Conservation (phyloP, 2,888 invertebrate species). For the Campaea margaritaria region DNA sequence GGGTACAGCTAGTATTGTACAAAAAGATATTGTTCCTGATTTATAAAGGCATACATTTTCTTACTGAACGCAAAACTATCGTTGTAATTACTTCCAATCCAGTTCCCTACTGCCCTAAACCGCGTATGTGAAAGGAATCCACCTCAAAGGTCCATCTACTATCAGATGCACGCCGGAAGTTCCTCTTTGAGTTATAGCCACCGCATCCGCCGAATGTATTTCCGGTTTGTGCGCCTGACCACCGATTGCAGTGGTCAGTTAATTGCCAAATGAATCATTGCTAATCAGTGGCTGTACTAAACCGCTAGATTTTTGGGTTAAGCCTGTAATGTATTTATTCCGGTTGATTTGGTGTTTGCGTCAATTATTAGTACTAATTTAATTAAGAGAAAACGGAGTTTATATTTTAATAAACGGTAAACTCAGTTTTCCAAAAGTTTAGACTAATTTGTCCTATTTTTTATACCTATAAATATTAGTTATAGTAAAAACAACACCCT, state of each 20-base stretch:
- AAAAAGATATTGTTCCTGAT: too few species aligned
- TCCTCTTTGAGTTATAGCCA: slow-evolving; percentile 78
- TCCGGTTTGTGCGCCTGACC: slow-evolving; percentile 62
- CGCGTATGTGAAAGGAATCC: slow-evolving; percentile 25
- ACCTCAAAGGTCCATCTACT: slow-evolving; percentile 46
- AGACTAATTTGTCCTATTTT: too few species aligned
- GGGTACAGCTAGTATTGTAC: too few species aligned
- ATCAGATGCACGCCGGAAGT: slow-evolving; percentile 72
- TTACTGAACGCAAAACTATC: too few species aligned
- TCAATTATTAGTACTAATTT: too few species aligned
- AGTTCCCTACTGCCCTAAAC: not conserved
- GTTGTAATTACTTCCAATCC: too few species aligned
- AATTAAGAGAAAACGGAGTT: too few species aligned
- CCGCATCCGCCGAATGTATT: slow-evolving; percentile 77
- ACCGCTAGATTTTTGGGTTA: slow-evolving; percentile 32
- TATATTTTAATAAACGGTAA: too few species aligned
- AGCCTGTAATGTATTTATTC: slow-evolving; percentile 35
- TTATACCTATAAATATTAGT: too few species aligned
- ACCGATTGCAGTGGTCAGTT: slow-evolving; percentile 65
- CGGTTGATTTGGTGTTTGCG: slow-evolving; percentile 17
- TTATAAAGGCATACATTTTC: too few species aligned
- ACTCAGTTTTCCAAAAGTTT: too few species aligned
- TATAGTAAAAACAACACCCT: too few species aligned
- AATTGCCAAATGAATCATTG: slow-evolving; percentile 76
- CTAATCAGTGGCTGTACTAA: slow-evolving; percentile 62